Evolutionary conservation across 2,888 invertebrate species (phyloP).

Genomic region (Dryocosmus kuriphilus): DNA sequence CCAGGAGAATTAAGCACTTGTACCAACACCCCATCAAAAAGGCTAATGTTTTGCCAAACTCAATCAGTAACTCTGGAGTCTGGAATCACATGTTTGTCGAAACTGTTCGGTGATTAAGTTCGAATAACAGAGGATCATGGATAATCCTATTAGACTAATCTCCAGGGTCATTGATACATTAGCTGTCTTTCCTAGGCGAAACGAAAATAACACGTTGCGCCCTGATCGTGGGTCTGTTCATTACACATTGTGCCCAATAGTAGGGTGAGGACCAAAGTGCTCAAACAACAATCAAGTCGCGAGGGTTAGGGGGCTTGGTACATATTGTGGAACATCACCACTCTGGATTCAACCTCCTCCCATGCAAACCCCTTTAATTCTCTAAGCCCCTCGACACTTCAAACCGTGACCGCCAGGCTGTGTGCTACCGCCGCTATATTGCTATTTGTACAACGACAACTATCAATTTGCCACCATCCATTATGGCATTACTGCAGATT

Average conservation of each 20-base stretch:
- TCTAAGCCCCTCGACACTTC: slow-evolving; percentile 54
- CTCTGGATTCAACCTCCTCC: slow-evolving; percentile 50
- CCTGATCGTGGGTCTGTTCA: slow-evolving; percentile 50
- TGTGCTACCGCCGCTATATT: slow-evolving; percentile 60
- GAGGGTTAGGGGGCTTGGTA: slow-evolving; percentile 58
- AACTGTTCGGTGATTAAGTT: slow-evolving; percentile 13
- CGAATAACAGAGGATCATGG: slow-evolving; percentile 8
- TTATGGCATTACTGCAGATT: slow-evolving; percentile 66
- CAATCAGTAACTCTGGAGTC: neutral
- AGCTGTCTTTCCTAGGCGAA: slow-evolving; percentile 32
- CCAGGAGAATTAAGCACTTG: too few species aligned
- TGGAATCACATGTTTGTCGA: neutral
- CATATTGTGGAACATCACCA: slow-evolving; percentile 66
- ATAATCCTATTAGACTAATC: slow-evolving; percentile 20
- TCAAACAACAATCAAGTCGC: slow-evolving; percentile 66
- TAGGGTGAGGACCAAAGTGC: slow-evolving; percentile 58
- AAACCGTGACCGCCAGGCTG: slow-evolving; percentile 53
- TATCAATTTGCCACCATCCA: slow-evolving; percentile 71
- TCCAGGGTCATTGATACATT: slow-evolving; percentile 18
- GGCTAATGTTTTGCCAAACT: neutral
- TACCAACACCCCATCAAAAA: too few species aligned
- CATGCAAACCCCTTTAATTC: slow-evolving; percentile 58
- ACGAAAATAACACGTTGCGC: slow-evolving; percentile 36
- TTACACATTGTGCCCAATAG: slow-evolving; percentile 51
- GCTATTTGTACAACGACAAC: slow-evolving; percentile 68